phyloP scores from a whole-genome alignment of 2,888 invertebrate species.

The Blastobasis lacticolella region DNA sequence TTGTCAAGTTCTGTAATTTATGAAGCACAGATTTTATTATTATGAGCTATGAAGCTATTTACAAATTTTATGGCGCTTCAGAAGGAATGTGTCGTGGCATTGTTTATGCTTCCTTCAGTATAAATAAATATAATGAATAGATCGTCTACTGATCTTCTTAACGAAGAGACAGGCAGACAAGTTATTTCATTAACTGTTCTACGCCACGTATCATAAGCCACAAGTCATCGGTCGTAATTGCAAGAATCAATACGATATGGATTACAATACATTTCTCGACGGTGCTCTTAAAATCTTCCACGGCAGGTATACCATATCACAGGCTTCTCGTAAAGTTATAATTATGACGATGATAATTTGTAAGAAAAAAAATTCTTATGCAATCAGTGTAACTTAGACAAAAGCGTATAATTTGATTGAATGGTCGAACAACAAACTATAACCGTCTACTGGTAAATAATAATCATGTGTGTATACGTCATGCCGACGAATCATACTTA shows the following conservation, averaged over 20 bases:
- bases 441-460: no score
- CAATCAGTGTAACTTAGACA: no score
- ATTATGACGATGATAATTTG: no score
- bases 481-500: no score
- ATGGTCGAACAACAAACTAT: no score
- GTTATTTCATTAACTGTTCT: conserved; percentile 17
- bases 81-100: conserved; percentile 34
- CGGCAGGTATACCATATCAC: no score
- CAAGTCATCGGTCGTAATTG: conserved; percentile 52
- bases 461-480: no score
- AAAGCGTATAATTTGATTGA: no score
- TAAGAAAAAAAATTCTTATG: no score
- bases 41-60: conserved; percentile 50
- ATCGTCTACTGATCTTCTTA: conserved; percentile 6
- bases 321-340: no score
- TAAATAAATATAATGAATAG: conserved; percentile 22
- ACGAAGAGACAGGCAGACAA: conserved; percentile 3
- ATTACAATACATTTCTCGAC: conserved; percentile 18
- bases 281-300: conserved; percentile 8
- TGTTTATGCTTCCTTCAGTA: conserved; percentile 49
- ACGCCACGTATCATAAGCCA: conserved; percentile 34
- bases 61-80: conserved; percentile 44
- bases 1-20: conserved; percentile 67
- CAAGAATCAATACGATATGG: conserved; percentile 24
- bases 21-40: conserved; percentile 38